Conservation (phyloP, 2,113 vertebrate genomes). For the Thermophis baileyi region DNA sequence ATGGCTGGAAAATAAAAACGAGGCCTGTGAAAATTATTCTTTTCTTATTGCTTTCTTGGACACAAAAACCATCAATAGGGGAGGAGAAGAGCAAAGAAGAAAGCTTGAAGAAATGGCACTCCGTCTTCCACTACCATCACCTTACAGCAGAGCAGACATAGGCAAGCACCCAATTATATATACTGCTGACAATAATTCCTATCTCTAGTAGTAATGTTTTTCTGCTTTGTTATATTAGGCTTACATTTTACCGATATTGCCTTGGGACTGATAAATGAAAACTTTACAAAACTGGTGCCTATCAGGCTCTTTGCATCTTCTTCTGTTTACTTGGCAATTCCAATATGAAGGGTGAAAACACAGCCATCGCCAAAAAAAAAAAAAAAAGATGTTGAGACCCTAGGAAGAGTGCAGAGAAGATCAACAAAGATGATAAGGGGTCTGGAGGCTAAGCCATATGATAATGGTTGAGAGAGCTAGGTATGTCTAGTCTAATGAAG, state of each 20-base stretch:
- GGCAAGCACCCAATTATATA: not conserved
- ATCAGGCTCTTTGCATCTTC: not conserved
- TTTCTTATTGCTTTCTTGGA: not conserved
- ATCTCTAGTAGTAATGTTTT: not conserved
- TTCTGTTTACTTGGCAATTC: accelerated
- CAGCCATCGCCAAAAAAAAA: not conserved
- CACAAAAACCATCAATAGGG: not conserved
- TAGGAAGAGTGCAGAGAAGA: not conserved
- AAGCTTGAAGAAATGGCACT: not conserved
- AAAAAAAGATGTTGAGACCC: not conserved
- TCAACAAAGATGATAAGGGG: not conserved
- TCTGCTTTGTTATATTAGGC: not conserved
- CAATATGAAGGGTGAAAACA: accelerated
- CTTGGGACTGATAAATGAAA: not conserved
- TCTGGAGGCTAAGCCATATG: not conserved
- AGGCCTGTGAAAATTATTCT: not conserved
- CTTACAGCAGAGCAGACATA: not conserved
- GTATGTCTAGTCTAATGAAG: too few species aligned
- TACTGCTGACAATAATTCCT: not conserved
- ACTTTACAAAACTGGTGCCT: not conserved
- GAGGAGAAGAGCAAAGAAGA: not conserved
- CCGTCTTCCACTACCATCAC: not conserved
- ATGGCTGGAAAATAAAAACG: not conserved
- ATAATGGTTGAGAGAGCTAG: not conserved
- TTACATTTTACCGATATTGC: not conserved